These are phyloP conservation scores for Beris morrisii DNA, from an alignment of 2,888 invertebrate species.

Conservation along the genomic window DNA sequence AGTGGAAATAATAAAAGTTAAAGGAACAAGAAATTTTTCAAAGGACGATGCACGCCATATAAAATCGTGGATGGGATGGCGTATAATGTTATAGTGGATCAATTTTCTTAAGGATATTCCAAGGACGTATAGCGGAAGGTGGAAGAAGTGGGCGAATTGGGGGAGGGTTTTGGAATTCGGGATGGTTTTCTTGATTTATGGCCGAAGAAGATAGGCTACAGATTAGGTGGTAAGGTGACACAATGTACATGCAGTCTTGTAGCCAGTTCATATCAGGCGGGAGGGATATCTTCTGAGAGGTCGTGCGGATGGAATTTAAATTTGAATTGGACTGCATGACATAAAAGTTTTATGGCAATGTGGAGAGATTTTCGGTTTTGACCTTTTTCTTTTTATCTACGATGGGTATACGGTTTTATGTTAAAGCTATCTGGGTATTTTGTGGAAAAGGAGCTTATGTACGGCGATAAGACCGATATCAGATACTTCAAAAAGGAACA, in stretches of 20 bases:
- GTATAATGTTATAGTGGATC: constrained; percentile 22
- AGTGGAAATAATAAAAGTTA: constrained; percentile 1
- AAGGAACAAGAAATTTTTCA: constrained; percentile 1
- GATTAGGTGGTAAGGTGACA: constrained; percentile 39
- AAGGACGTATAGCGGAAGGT: neutral
- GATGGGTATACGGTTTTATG: neutral
- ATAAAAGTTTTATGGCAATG: constrained; percentile 31
- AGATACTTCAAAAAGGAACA: no score
- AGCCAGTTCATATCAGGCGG: constrained; percentile 13
- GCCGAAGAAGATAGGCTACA: constrained; percentile 33
- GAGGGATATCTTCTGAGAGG: constrained; percentile 25
- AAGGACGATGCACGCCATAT: neutral
- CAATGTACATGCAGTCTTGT: constrained; percentile 35
- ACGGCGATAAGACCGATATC: no score
- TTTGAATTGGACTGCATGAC: constrained; percentile 35
- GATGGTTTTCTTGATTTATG: constrained; percentile 35
- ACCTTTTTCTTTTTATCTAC: constrained; percentile 15
- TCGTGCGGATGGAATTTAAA: constrained; percentile 37
- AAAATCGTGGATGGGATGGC: constrained; percentile 18
- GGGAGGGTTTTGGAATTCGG: neutral
- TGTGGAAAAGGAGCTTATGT: no score
- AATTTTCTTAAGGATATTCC: neutral
- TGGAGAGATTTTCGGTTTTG: constrained; percentile 23
- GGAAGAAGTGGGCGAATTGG: neutral
- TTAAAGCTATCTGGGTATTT: no score